phyloP scores from a whole-genome alignment of 2,888 invertebrate genomes.

The Synergus gifuensis region DNA sequence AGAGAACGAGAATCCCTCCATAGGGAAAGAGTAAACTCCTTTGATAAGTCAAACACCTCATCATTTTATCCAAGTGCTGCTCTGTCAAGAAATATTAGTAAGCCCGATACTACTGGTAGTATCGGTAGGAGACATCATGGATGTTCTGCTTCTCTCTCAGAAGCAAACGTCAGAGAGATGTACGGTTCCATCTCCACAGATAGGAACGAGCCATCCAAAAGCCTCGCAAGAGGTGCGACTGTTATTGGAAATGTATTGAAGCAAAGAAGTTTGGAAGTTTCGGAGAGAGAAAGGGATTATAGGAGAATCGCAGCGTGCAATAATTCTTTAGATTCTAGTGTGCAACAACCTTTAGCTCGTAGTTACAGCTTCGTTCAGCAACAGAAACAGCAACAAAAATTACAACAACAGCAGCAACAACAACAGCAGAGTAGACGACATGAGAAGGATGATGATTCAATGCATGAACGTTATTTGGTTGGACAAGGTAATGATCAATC shows the following conservation, averaged over 20 bases:
- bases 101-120: slow-evolving; percentile 68
- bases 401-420: slow-evolving; percentile 63
- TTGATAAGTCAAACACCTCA: slow-evolving; percentile 72
- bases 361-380: slow-evolving; percentile 81
- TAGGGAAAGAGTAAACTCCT: slow-evolving; percentile 74
- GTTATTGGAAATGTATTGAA: slow-evolving; percentile 72
- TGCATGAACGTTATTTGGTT: slow-evolving; percentile 88
- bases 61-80: slow-evolving; percentile 70
- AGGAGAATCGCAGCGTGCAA: slow-evolving; percentile 78
- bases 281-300: slow-evolving; percentile 75
- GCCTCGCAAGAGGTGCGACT: slow-evolving; percentile 70
- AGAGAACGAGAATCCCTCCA: slow-evolving; percentile 69
- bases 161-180: slow-evolving; percentile 71
- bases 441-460: slow-evolving; percentile 87
- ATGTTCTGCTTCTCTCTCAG: slow-evolving; percentile 72
- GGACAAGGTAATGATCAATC: slow-evolving; percentile 73
- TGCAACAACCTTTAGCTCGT: slow-evolving; percentile 79
- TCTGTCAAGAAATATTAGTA: slow-evolving; percentile 68
- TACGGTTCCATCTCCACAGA: slow-evolving; percentile 68
- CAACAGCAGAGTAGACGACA: slow-evolving; percentile 69
- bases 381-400: slow-evolving; percentile 76
- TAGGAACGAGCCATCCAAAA: slow-evolving; percentile 74
- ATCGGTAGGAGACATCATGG: slow-evolving; percentile 69
- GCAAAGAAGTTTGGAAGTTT: slow-evolving; percentile 79
- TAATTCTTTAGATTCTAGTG: slow-evolving; percentile 71